phyloP scores from a whole-genome alignment of 37 sponge, comb jelly and placozoan genomes.

The Diacarnus erythraeanus region DNA sequence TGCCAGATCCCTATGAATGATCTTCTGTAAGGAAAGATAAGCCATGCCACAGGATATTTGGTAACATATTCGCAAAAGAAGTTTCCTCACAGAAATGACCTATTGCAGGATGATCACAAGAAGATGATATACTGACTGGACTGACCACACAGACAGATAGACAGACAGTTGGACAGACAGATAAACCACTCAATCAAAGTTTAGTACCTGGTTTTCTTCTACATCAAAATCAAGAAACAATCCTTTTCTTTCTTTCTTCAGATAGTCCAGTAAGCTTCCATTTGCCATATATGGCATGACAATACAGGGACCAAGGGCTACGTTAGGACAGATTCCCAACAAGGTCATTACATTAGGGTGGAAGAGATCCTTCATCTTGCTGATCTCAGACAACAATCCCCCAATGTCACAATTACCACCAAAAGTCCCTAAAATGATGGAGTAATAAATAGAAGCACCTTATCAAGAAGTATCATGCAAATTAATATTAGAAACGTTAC shows the following conservation, averaged over 20 bases:
- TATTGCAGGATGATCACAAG: not conserved
- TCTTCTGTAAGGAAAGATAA: conserved; percentile 24
- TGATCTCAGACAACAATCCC: conserved; percentile 20
- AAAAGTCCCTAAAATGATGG: not conserved
- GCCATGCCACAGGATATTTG: conserved; percentile 39
- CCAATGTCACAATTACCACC: not conserved
- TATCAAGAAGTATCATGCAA: no score
- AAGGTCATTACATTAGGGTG: conserved; percentile 49
- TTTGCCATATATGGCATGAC: conserved; percentile 54
- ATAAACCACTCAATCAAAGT: no score
- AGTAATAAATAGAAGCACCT: no score
- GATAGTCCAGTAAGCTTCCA: conserved; percentile 44
- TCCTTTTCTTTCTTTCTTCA: conserved; percentile 24
- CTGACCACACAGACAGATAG: no score
- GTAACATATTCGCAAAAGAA: conserved; percentile 29
- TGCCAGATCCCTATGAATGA: conserved; percentile 42
- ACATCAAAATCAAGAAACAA: conserved; percentile 12
- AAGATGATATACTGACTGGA: not conserved
- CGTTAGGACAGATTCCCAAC: conserved; percentile 39
- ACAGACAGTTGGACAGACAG: no score
- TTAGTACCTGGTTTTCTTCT: not conserved
- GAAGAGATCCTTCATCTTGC: conserved; percentile 38
- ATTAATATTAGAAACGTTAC: no score
- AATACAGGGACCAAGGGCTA: conserved; percentile 1
- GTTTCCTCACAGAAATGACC: conserved; percentile 25